Percentiles rank a stretch among this genome's conserved stretches.
Evolutionary conservation across 2,113 vertebrate genomes (phyloP).

Genomic region (Scomber scombrus): DNA sequence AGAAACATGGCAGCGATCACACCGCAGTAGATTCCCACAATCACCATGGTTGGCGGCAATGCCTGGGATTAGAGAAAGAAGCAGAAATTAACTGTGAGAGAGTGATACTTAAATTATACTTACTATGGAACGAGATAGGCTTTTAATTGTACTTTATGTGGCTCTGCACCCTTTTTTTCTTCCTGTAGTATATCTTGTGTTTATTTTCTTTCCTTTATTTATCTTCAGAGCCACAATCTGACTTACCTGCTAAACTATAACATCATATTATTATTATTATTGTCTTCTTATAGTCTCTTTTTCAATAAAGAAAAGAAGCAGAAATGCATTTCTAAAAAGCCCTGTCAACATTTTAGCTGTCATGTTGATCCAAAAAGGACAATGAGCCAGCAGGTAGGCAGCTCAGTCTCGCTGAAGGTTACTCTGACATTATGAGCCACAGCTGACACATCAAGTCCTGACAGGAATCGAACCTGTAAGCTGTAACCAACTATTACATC

Average conservation of each 20-base stretch:
- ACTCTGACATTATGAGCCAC: not conserved
- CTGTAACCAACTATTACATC: not conserved
- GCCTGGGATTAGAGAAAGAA: constrained; percentile 85
- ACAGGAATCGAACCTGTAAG: not conserved
- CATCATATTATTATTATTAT: not conserved
- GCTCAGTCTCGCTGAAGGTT: not conserved
- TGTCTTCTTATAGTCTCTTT: not conserved
- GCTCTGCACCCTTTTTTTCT: not conserved
- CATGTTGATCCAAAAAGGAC: too few relatives aligned
- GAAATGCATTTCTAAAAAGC: too few relatives aligned
- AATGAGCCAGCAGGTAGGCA: not conserved
- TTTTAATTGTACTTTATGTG: not conserved
- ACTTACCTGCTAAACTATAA: not conserved
- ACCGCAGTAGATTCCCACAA: constrained; percentile 97
- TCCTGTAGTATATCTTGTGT: not conserved
- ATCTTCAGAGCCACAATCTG: not conserved
- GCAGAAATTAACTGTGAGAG: not conserved
- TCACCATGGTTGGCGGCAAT: constrained; percentile 96
- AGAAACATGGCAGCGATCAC: constrained; percentile 95
- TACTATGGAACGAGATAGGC: not conserved
- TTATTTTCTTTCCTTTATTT: not conserved
- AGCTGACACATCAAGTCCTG: not conserved
- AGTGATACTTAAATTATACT: too few relatives aligned
- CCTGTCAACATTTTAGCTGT: too few relatives aligned
- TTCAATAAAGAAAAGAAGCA: not conserved